Evolutionary conservation across 2,797 vertebrate genomes (phyloP).

Genomic region (Phrynocephalus guinanensis): DNA sequence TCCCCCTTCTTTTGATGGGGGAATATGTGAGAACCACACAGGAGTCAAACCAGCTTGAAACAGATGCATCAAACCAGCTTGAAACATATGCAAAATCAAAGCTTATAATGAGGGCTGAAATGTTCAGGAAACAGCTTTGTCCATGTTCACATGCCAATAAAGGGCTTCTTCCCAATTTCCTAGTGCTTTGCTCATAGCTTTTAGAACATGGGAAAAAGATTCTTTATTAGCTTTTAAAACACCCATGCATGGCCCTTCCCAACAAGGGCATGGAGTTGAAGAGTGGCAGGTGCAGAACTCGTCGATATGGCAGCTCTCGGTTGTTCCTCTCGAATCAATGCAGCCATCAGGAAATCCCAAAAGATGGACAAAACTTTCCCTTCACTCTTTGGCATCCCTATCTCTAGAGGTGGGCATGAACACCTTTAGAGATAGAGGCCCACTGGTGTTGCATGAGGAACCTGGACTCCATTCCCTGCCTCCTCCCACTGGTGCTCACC

Average conservation of each 20-base stretch:
- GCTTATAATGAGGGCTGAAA: constrained; percentile 40
- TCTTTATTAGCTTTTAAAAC: neutral
- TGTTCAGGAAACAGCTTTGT: constrained; percentile 50
- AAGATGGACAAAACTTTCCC: neutral
- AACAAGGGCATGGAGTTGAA: neutral
- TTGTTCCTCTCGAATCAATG: neutral
- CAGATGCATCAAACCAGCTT: constrained; percentile 22
- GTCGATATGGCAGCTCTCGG: neutral
- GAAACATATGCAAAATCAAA: constrained; percentile 18
- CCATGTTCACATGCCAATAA: neutral
- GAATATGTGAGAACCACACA: constrained; percentile 29
- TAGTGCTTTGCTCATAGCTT: constrained; percentile 17
- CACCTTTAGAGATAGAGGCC: no score
- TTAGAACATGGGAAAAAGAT: neutral
- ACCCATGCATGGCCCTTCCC: neutral
- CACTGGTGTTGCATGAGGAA: no score
- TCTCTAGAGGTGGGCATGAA: no score
- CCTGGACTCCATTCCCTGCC: no score
- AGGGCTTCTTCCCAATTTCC: neutral
- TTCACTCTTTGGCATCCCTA: neutral
- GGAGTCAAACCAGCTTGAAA: constrained; percentile 31
- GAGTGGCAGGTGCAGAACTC: neutral
- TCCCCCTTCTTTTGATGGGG: constrained; percentile 50
- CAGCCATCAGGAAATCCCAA: neutral
- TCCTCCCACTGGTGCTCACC: no score